Percentiles rank a stretch among this genome's conserved stretches.
Evolutionary conservation across 1,140 invertebrate species (phyloP).

Genomic region (Melitaea cinxia): DNA sequence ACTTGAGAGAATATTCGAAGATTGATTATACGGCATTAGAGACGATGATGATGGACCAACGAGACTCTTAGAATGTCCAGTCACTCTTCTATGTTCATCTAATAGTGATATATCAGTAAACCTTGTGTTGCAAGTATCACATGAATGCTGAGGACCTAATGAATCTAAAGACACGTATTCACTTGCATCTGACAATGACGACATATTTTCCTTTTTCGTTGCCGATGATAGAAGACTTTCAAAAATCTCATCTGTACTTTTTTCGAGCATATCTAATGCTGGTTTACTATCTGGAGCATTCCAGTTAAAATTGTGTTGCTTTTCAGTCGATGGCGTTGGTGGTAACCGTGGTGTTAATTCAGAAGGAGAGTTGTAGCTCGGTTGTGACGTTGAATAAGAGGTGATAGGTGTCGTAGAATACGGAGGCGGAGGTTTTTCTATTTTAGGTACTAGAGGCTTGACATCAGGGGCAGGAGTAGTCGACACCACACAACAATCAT

Average conservation of each 20-base stretch:
- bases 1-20: constrained; percentile 63
- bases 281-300: constrained; percentile 73
- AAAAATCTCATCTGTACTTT: constrained; percentile 75
- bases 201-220: constrained; percentile 65
- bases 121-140: constrained; percentile 76
- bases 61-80: constrained; percentile 70
- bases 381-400: constrained; percentile 45
- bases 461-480: constrained; percentile 69
- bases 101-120: constrained; percentile 70
- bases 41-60: constrained; percentile 53
- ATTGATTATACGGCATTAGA: constrained; percentile 61
- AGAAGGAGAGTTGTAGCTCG: constrained; percentile 45
- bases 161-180: constrained; percentile 78
- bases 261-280: constrained; percentile 64
- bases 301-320: constrained; percentile 75
- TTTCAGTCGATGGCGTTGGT: constrained; percentile 55
- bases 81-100: constrained; percentile 72
- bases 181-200: constrained; percentile 65
- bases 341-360: constrained; percentile 46
- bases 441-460: constrained; percentile 57
- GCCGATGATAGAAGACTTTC: constrained; percentile 64
- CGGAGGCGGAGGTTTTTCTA: constrained; percentile 46
- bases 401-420: constrained; percentile 43
- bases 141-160: constrained; percentile 76
- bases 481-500: constrained; percentile 76